A percentile compares a stretch with the other conserved stretches of the same genome.
These are phyloP conservation scores for Chionis minor DNA, from an alignment of 2,113 vertebrate species.

Conservation along the genomic window DNA sequence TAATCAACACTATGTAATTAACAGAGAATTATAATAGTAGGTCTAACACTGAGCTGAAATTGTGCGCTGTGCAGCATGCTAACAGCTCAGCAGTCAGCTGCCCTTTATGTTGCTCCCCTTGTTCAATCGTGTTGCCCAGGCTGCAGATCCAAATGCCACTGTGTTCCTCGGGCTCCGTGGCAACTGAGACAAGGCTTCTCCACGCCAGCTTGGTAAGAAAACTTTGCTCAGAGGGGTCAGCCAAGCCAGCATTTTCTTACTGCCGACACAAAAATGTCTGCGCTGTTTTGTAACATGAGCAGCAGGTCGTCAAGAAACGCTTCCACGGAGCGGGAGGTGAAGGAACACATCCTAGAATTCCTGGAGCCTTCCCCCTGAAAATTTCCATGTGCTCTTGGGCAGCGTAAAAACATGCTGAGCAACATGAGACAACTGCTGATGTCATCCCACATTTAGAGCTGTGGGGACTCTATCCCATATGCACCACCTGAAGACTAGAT, in stretches of 20 bases:
- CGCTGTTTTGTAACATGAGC: accelerated
- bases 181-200: background rate
- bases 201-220: background rate
- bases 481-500: background rate
- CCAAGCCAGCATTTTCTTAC: background rate
- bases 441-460: background rate
- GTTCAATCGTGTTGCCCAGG: background rate
- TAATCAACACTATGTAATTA: conserved; percentile 71
- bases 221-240: background rate
- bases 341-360: background rate
- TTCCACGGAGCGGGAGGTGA: background rate
- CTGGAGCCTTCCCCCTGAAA: background rate
- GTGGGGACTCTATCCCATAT: background rate
- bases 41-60: background rate
- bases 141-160: background rate
- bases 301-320: background rate
- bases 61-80: background rate
- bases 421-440: background rate
- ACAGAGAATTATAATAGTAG: conserved; percentile 51
- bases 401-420: background rate
- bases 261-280: background rate
- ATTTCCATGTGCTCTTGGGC: background rate
- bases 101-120: background rate
- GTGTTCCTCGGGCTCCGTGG: background rate
- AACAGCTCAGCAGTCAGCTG: background rate